Percentiles rank a stretch among this genome's conserved stretches.
Evolutionary conservation across 2,797 vertebrate genomes (phyloP).

Genomic region (Eulemur mongoz): DNA sequence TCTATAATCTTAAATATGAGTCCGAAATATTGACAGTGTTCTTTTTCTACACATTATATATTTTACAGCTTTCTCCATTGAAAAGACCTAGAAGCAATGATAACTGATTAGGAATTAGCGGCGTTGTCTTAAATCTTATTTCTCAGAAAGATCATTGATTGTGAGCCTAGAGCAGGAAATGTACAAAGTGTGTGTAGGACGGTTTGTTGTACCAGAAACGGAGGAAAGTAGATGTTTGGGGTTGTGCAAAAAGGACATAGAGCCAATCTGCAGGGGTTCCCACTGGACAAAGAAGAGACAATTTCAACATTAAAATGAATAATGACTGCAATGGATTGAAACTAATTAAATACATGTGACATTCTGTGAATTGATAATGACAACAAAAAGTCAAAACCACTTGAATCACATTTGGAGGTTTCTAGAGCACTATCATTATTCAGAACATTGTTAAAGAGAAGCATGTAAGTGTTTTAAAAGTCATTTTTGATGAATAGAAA

Average conservation of each 20-base stretch:
- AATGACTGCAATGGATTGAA: background rate
- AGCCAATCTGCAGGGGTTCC: background rate
- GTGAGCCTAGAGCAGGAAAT: background rate
- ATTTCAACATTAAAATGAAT: background rate
- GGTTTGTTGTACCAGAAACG: background rate
- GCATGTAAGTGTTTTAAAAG: background rate
- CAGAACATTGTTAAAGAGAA: background rate
- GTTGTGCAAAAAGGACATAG: background rate
- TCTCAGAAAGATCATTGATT: background rate
- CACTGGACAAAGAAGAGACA: background rate
- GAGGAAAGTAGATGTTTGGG: background rate
- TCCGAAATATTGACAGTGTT: background rate
- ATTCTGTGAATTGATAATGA: background rate
- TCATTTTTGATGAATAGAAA: background rate
- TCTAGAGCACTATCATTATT: background rate
- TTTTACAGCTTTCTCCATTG: background rate
- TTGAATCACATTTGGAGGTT: background rate
- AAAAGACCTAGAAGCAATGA: background rate
- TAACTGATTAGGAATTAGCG: background rate
- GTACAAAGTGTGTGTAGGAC: background rate
- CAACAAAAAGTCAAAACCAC: background rate
- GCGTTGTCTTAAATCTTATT: background rate
- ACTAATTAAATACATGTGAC: background rate
- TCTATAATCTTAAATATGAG: conserved; percentile 9
- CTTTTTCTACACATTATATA: background rate